Conservation (phyloP, 1,140 invertebrate species). For the Cydia strobilella region DNA sequence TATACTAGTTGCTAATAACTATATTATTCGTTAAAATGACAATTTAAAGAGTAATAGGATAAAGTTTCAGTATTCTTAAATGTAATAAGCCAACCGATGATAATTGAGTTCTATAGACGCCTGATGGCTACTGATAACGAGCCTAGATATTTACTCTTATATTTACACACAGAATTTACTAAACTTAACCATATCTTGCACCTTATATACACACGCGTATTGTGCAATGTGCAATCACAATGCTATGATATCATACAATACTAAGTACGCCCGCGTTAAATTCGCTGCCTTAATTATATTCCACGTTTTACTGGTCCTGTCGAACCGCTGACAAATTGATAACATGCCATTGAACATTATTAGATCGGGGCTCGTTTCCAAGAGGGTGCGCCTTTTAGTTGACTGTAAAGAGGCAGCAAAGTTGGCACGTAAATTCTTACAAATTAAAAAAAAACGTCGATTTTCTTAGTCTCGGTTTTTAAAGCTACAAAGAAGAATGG, state of each 20-base stretch:
- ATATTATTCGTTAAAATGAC: too few species aligned
- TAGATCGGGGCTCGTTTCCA: background rate
- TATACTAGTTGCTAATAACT: too few species aligned
- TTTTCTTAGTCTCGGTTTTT: too few species aligned
- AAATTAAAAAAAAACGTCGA: too few species aligned
- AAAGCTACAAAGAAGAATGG: too few species aligned
- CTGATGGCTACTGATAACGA: background rate
- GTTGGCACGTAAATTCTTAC: too few species aligned
- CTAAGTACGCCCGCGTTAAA: constrained; percentile 3
- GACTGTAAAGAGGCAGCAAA: background rate
- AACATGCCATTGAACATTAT: background rate
- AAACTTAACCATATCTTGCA: background rate
- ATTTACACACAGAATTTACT: background rate
- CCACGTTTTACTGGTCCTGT: constrained; percentile 1
- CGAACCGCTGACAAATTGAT: constrained; percentile 2
- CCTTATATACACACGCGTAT: background rate
- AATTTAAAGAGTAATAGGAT: too few species aligned
- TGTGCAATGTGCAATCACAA: background rate
- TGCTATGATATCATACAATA: constrained; percentile 1
- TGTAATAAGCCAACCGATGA: background rate
- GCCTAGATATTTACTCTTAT: background rate
- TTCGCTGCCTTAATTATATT: constrained; percentile 9
- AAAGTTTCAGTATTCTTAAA: too few species aligned
- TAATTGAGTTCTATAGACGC: background rate
- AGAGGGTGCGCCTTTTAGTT: background rate